These are phyloP conservation scores for Phalacrocorax brasilianus DNA, from an alignment of 2,113 vertebrate genomes.

Conservation along the genomic window DNA sequence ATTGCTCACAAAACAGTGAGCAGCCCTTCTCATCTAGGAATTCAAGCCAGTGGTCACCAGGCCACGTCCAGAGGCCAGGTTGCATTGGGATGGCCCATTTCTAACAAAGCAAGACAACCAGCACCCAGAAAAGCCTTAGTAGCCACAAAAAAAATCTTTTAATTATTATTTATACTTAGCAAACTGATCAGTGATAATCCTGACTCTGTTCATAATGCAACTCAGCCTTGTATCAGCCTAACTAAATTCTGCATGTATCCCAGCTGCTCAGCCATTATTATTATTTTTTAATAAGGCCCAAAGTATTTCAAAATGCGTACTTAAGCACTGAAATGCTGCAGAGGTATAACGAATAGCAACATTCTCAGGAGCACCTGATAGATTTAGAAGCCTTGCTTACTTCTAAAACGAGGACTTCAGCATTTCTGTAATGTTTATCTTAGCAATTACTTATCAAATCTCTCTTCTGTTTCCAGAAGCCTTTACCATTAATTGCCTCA, in stretches of 20 bases:
- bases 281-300: constrained; percentile 32
- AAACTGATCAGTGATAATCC: not conserved
- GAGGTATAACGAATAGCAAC: not conserved
- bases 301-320: constrained; percentile 20
- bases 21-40: not conserved
- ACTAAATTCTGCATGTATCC: not conserved
- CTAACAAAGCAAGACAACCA: not conserved
- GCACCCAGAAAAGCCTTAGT: not conserved
- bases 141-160: not conserved
- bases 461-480: constrained; percentile 20
- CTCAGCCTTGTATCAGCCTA: not conserved
- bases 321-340: not conserved
- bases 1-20: not conserved
- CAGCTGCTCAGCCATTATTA: not conserved
- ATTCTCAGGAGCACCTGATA: not conserved
- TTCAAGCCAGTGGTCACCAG: not conserved
- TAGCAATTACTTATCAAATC: constrained; percentile 21
- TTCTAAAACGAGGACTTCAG: constrained; percentile 1
- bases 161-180: not conserved
- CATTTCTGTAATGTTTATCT: constrained; percentile 28
- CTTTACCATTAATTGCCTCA: constrained; percentile 7
- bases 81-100: not conserved
- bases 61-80: not conserved
- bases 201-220: not conserved
- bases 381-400: not conserved